Conservation (phyloP, 2,888 invertebrate genomes). For the Acheta domesticus region DNA sequence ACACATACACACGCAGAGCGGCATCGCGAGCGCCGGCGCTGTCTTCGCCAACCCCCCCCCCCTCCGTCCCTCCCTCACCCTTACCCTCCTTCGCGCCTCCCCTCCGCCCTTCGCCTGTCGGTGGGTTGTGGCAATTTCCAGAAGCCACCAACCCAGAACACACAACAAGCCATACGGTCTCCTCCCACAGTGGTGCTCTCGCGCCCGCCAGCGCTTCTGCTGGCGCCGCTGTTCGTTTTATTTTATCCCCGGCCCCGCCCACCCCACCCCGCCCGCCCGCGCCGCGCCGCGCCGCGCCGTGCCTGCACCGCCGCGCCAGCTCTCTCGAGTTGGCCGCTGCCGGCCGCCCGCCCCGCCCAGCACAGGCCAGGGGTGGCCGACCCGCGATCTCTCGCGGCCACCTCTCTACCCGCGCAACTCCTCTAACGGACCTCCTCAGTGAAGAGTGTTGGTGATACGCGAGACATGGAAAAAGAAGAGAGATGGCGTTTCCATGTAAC, state of each 20-base stretch:
- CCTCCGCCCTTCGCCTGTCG: background rate
- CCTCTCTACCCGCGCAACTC: too few relatives aligned
- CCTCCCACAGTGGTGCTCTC: background rate
- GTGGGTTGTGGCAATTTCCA: slow-evolving; percentile 18
- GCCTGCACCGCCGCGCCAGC: background rate
- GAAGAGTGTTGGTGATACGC: too few relatives aligned
- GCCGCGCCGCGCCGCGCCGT: background rate
- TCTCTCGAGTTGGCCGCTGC: background rate
- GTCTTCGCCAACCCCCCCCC: background rate
- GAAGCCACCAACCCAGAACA: slow-evolving; percentile 9
- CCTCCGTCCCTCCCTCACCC: background rate
- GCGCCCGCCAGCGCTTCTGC: background rate
- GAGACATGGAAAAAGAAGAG: too few relatives aligned
- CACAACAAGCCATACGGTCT: slow-evolving; percentile 9
- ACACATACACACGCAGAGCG: background rate
- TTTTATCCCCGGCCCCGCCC: background rate
- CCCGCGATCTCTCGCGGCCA: too few relatives aligned
- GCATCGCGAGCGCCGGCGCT: background rate
- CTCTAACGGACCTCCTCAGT: too few relatives aligned
- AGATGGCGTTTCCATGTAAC: too few relatives aligned
- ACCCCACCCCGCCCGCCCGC: background rate
- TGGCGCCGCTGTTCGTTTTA: background rate
- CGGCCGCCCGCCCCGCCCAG: background rate
- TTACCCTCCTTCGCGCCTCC: background rate
- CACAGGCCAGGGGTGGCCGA: background rate